A percentile compares a stretch with the other conserved stretches of the same genome.
Evolutionary conservation across 2,797 vertebrate species (phyloP).

Genomic region (Acropternis orthonyx): DNA sequence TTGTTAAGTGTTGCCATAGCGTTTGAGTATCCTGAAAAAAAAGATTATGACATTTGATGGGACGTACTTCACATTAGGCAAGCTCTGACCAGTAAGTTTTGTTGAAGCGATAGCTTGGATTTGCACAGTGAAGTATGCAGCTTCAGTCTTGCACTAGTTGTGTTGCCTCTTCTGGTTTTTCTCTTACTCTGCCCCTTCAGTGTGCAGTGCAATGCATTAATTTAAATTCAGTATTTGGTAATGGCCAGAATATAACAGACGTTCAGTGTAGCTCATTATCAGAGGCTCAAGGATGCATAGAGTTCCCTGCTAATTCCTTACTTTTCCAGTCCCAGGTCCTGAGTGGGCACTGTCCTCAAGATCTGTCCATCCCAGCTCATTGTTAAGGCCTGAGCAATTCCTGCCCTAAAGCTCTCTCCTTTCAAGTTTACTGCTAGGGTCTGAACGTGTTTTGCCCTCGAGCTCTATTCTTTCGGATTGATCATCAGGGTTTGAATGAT

Average conservation of each 20-base stretch:
- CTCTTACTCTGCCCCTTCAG: background rate
- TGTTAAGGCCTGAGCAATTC: constrained; percentile 34
- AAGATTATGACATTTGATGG: background rate
- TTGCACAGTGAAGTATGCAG: background rate
- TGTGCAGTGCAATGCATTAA: background rate
- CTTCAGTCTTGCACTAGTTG: background rate
- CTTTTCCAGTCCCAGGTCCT: constrained; percentile 26
- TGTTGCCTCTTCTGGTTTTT: background rate
- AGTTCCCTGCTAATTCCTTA: background rate
- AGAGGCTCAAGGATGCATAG: background rate
- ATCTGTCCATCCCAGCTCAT: constrained; percentile 11
- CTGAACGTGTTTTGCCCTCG: constrained; percentile 42
- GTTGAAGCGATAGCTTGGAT: background rate
- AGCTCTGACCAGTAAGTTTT: background rate
- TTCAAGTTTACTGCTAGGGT: constrained; percentile 34
- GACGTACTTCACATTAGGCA: background rate
- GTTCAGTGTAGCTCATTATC: constrained; percentile 42
- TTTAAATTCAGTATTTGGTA: constrained; percentile 41
- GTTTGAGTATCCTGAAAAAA: background rate
- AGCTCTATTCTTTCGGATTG: constrained; percentile 60
- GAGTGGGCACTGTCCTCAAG: background rate
- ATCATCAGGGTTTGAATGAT: constrained; percentile 50
- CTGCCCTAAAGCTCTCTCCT: constrained; percentile 61
- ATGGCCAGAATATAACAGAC: background rate
- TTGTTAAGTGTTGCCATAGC: background rate